Percentiles rank a stretch among this genome's conserved stretches.
Conservation (phyloP, 2,888 invertebrate species). For the Tholera decimalis region DNA sequence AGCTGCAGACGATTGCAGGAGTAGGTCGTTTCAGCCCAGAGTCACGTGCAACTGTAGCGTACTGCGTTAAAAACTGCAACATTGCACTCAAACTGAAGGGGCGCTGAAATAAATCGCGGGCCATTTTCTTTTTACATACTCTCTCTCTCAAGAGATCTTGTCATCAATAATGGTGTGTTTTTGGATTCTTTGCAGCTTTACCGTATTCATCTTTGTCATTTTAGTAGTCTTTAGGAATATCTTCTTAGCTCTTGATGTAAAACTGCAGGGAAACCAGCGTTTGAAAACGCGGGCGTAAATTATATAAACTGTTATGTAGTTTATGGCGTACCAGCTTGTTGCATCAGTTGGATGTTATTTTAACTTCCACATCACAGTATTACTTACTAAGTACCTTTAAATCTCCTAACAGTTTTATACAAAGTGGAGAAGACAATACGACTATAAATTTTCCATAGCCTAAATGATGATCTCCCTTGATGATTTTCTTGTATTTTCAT, state of each 20-base stretch:
- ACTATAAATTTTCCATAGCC: too few relatives aligned
- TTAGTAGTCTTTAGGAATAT: neutral
- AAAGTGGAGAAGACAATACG: too few relatives aligned
- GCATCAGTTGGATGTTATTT: too few relatives aligned
- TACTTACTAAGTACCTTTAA: too few relatives aligned
- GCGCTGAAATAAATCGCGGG: conserved; percentile 42
- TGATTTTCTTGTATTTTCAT: too few relatives aligned
- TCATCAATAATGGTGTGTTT: conserved; percentile 39
- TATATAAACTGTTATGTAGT: too few relatives aligned
- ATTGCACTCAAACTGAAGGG: conserved; percentile 41
- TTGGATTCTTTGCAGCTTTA: conserved; percentile 4
- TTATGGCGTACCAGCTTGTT: too few relatives aligned
- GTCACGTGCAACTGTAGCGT: conserved; percentile 54
- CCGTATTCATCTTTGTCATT: conserved; percentile 13
- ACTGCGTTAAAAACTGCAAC: conserved; percentile 63
- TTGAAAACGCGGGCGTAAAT: too few relatives aligned
- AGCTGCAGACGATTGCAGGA: conserved; percentile 28
- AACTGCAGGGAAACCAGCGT: too few relatives aligned
- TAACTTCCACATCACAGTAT: too few relatives aligned
- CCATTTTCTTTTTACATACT: conserved; percentile 37
- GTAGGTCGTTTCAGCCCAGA: conserved; percentile 45
- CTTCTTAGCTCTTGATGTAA: neutral
- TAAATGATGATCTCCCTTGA: too few relatives aligned
- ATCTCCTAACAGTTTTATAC: too few relatives aligned
- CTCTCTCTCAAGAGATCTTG: conserved; percentile 2